A percentile compares a stretch with the other conserved stretches of the same genome.
phyloP scores from a whole-genome alignment of 2,113 vertebrate species.

The Microtus oregoni region DNA sequence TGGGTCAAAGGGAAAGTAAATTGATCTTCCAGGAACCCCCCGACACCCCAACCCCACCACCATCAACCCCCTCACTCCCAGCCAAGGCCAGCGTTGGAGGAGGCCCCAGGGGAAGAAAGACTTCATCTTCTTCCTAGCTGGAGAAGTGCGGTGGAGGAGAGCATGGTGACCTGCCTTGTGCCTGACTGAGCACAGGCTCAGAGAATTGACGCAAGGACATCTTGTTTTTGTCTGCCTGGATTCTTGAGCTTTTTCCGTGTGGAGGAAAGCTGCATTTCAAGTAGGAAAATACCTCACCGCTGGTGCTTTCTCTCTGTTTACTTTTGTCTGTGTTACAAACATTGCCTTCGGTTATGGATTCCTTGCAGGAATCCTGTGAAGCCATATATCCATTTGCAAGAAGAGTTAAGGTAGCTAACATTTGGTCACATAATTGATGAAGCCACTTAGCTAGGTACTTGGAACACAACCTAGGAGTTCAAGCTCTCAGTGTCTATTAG shows the following conservation, averaged over 20 bases:
- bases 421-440: constrained; percentile 6
- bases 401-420: constrained; percentile 60
- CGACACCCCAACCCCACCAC: background rate
- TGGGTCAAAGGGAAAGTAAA: background rate
- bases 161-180: background rate
- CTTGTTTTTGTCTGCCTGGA: background rate
- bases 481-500: background rate
- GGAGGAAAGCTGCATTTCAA: background rate
- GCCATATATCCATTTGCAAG: constrained; percentile 36
- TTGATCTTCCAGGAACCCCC: background rate
- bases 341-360: background rate
- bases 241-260: background rate
- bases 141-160: background rate
- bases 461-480: background rate
- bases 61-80: background rate
- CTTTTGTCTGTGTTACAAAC: background rate
- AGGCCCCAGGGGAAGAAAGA: background rate
- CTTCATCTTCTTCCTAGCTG: background rate
- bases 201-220: background rate
- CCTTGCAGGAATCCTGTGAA: constrained; percentile 57
- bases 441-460: constrained; percentile 40
- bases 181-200: background rate
- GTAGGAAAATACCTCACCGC: background rate
- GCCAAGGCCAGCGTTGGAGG: background rate
- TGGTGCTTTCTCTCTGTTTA: background rate